Evolutionary conservation across 2,797 vertebrate genomes (phyloP).

Genomic region (Pogoniulus pusillus): DNA sequence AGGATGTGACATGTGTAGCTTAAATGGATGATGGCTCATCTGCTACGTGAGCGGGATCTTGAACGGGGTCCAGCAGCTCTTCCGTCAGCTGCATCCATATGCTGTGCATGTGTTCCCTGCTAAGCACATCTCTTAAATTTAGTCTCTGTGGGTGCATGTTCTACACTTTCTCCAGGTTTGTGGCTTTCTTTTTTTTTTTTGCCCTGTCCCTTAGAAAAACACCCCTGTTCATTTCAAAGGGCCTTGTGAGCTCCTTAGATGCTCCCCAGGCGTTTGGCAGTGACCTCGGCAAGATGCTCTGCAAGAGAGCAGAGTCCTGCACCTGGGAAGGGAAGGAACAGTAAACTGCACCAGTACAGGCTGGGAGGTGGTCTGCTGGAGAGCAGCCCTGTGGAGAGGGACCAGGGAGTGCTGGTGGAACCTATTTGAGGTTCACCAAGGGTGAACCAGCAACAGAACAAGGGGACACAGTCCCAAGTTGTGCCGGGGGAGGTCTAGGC

Average conservation of each 20-base stretch:
- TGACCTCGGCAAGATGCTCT: not conserved
- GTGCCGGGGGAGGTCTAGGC: no score
- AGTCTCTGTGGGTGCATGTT: conserved; percentile 77
- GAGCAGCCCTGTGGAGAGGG: no score
- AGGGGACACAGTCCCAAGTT: no score
- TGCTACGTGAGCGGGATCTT: conserved; percentile 75
- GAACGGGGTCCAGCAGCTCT: conserved; percentile 73
- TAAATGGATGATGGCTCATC: conserved; percentile 73
- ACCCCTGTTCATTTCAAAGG: conserved; percentile 68
- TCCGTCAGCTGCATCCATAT: conserved; percentile 76
- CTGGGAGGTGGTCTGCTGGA: no score
- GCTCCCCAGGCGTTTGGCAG: not conserved
- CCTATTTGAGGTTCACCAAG: no score
- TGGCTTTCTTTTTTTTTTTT: conserved; percentile 42
- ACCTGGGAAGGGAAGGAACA: no score
- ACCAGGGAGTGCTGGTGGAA: no score
- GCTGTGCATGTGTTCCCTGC: conserved; percentile 76
- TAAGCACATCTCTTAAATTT: conserved; percentile 80
- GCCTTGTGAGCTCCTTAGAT: conserved; percentile 8
- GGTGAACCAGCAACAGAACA: no score
- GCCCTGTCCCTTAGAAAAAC: conserved; percentile 54
- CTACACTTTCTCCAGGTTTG: conserved; percentile 70
- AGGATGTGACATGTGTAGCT: conserved; percentile 71
- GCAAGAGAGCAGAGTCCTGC: no score
- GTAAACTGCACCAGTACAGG: no score